Evolutionary conservation across 2,113 vertebrate species (phyloP).

Genomic region (Austrofundulus limnaeus): DNA sequence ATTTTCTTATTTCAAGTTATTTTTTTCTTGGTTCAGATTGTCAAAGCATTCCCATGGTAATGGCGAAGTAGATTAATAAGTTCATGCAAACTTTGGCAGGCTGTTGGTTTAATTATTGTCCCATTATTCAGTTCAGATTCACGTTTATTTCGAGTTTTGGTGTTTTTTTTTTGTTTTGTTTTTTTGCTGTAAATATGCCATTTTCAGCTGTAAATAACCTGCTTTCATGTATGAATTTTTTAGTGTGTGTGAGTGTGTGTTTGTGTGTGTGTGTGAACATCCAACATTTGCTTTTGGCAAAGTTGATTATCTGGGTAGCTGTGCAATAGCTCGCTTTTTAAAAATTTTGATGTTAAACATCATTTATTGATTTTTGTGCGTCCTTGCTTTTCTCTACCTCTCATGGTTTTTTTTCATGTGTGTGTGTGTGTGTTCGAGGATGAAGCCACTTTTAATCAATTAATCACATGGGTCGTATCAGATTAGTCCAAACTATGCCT

Average conservation of each 20-base stretch:
- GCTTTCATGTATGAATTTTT: constrained; percentile 36
- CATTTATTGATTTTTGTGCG: constrained; percentile 45
- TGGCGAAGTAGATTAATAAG: constrained; percentile 49
- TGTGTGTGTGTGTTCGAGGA: constrained; percentile 41
- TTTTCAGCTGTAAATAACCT: constrained; percentile 74
- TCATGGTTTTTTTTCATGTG: constrained; percentile 43
- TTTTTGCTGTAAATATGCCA: constrained; percentile 70
- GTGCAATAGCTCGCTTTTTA: constrained; percentile 78
- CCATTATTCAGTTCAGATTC: constrained; percentile 38
- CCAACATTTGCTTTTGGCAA: constrained; percentile 72
- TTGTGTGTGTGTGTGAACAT: constrained; percentile 40
- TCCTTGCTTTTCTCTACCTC: constrained; percentile 45
- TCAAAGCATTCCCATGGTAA: constrained; percentile 62
- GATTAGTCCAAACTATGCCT: constrained; percentile 49
- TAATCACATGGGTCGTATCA: constrained; percentile 41
- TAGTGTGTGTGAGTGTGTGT: constrained; percentile 3
- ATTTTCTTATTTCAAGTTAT: no score
- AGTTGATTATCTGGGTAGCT: constrained; percentile 76
- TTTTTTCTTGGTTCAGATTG: constrained; percentile 38
- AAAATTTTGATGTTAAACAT: constrained; percentile 73
- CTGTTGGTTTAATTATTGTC: constrained; percentile 62
- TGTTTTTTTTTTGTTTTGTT: no score
- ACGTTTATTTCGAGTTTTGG: constrained; percentile 46
- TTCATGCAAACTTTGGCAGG: constrained; percentile 79
- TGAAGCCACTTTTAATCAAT: constrained; percentile 46